phyloP scores from a whole-genome alignment of 2,113 vertebrate species.

The Melanocharis versteri region DNA sequence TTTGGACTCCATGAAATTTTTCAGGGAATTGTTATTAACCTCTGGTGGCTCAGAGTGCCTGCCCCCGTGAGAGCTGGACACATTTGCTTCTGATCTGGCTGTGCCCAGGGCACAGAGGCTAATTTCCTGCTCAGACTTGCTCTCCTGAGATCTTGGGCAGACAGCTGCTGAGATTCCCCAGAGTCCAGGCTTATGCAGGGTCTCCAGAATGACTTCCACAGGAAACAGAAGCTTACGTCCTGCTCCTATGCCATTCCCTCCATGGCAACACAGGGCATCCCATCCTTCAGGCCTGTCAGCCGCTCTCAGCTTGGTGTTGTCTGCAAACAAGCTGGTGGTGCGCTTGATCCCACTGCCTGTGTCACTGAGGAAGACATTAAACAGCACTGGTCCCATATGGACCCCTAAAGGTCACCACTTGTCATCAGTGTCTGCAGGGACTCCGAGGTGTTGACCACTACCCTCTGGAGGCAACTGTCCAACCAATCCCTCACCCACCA shows the following conservation, averaged over 20 bases:
- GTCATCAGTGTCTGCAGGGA: neutral
- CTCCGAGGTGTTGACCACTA: fast-evolving
- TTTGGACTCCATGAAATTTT: neutral
- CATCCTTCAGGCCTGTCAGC: fast-evolving
- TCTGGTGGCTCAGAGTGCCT: neutral
- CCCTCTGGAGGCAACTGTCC: neutral
- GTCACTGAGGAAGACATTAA: neutral
- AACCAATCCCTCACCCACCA: neutral
- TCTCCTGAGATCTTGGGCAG: neutral
- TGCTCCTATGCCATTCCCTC: neutral
- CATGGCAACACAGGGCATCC: neutral
- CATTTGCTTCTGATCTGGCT: neutral
- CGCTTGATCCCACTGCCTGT: neutral
- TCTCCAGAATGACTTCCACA: neutral
- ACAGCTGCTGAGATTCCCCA: neutral
- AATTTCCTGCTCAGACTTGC: neutral
- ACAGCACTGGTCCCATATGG: neutral
- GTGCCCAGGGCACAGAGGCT: neutral
- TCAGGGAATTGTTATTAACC: neutral
- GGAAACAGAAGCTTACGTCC: neutral
- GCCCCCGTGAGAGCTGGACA: neutral
- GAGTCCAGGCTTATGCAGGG: neutral
- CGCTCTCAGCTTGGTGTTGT: neutral
- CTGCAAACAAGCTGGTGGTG: neutral
- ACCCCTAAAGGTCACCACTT: neutral